A percentile compares a stretch with the other conserved stretches of the same genome.
Conservation (phyloP, 1,140 invertebrate genomes). For the Phocides pigmalion region DNA sequence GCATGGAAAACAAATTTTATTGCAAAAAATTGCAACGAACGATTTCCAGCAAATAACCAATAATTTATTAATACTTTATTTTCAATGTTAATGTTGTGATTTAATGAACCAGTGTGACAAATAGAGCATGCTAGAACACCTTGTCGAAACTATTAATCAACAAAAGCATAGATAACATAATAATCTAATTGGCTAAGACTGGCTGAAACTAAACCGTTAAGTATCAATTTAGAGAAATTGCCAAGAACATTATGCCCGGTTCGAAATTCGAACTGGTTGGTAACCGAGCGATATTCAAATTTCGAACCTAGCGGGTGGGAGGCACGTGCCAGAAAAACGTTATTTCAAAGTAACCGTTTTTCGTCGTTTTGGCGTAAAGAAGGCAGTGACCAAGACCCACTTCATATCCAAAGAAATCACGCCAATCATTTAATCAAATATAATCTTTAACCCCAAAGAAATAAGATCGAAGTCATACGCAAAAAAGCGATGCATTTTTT, state of each 20-base stretch:
- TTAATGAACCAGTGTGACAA: too few species aligned
- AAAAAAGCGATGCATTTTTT: conserved; percentile 39
- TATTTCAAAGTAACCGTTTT: conserved; percentile 65
- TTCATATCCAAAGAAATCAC: conserved; percentile 42
- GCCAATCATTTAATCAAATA: conserved; percentile 39
- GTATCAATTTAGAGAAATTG: conserved; percentile 26
- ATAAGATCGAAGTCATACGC: conserved; percentile 32
- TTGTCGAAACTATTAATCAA: conserved; percentile 1
- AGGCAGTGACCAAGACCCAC: conserved; percentile 66
- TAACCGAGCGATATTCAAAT: conserved; percentile 37
- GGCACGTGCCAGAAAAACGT: conserved; percentile 66
- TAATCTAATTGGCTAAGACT: conserved; percentile 22
- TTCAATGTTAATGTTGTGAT: not conserved
- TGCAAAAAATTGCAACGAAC: too few species aligned
- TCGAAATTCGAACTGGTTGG: conserved; percentile 26
- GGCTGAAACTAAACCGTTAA: conserved; percentile 30
- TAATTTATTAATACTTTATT: too few species aligned
- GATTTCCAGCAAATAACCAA: too few species aligned
- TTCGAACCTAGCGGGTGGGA: conserved; percentile 26
- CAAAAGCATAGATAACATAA: conserved; percentile 8
- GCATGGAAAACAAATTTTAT: too few species aligned
- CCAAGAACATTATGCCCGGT: conserved; percentile 27
- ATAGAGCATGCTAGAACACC: not conserved
- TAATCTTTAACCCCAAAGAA: conserved; percentile 37
- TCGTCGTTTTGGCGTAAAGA: conserved; percentile 62